These are phyloP conservation scores for Tympanuchus pallidicinctus DNA, from an alignment of 2,113 vertebrate species.

Conservation along the genomic window DNA sequence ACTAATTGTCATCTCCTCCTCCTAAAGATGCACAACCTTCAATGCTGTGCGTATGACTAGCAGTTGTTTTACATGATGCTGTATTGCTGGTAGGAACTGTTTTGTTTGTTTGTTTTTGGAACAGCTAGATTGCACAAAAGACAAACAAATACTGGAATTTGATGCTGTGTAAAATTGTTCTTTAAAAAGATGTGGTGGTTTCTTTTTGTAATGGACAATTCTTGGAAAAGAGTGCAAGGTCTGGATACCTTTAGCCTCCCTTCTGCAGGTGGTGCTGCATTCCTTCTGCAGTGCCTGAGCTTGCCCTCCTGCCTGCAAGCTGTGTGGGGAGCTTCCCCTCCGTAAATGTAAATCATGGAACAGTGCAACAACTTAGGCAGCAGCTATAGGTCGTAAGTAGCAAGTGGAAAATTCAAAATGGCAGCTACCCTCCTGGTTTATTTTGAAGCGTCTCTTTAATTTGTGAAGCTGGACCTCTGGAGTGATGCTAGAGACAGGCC, in stretches of 20 bases:
- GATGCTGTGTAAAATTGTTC: not conserved
- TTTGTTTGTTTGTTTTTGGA: not conserved
- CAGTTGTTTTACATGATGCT: not conserved
- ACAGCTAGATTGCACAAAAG: not conserved
- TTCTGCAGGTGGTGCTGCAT: not conserved
- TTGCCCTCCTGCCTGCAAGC: not conserved
- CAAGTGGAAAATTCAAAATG: slow-evolving; percentile 19
- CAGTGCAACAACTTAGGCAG: not conserved
- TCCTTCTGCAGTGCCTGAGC: rapidly evolving
- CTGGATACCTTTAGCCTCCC: not conserved
- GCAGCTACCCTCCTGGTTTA: not conserved
- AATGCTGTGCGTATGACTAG: not conserved
- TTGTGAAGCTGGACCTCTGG: not conserved
- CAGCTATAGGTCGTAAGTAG: not conserved
- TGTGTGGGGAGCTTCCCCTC: rapidly evolving
- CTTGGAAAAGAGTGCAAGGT: not conserved
- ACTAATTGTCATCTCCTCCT: not conserved
- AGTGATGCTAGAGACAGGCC: not conserved
- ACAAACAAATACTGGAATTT: not conserved
- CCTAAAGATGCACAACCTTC: not conserved
- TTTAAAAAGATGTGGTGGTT: not conserved
- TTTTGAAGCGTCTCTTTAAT: not conserved
- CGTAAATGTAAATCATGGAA: not conserved
- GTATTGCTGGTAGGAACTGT: not conserved
- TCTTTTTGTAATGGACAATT: not conserved